A percentile compares a stretch with the other conserved stretches of the same genome.
Evolutionary conservation across 2,888 invertebrate genomes (phyloP).

Genomic region (Sminthurinus aureus): DNA sequence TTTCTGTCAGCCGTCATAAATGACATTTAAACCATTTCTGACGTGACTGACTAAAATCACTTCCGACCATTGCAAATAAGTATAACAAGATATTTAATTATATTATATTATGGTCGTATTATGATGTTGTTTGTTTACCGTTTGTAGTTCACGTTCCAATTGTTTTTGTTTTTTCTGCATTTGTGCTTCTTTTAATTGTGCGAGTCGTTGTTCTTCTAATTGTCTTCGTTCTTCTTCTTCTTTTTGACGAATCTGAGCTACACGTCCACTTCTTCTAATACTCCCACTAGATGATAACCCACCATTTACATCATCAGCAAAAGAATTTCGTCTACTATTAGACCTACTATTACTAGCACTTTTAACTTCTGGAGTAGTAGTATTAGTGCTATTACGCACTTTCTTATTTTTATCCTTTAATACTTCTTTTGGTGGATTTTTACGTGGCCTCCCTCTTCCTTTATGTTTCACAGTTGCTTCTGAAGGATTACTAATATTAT

Average conservation of each 20-base stretch:
- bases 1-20: too few species aligned
- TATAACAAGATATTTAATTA: too few species aligned
- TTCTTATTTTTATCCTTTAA: conserved; percentile 27
- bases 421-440: conserved; percentile 60
- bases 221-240: conserved; percentile 82
- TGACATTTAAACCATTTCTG: too few species aligned
- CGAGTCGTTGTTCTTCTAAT: conserved; percentile 76
- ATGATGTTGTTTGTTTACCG: conserved; percentile 1
- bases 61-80: too few species aligned
- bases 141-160: conserved; percentile 51
- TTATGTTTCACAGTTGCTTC: conserved; percentile 41
- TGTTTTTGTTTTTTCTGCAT: conserved; percentile 57
- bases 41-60: too few species aligned
- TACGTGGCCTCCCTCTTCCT: conserved; percentile 66
- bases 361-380: neutral
- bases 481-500: neutral
- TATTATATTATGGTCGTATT: too few species aligned
- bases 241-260: conserved; percentile 86
- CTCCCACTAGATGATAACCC: conserved; percentile 64
- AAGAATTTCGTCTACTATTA: conserved; percentile 57
- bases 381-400: neutral
- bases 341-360: conserved; percentile 48
- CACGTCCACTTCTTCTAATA: conserved; percentile 81
- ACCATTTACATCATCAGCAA: conserved; percentile 37
- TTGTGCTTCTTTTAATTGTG: conserved; percentile 71